phyloP scores from a whole-genome alignment of 2,888 invertebrate genomes.

The Aspidiotus destructor region DNA sequence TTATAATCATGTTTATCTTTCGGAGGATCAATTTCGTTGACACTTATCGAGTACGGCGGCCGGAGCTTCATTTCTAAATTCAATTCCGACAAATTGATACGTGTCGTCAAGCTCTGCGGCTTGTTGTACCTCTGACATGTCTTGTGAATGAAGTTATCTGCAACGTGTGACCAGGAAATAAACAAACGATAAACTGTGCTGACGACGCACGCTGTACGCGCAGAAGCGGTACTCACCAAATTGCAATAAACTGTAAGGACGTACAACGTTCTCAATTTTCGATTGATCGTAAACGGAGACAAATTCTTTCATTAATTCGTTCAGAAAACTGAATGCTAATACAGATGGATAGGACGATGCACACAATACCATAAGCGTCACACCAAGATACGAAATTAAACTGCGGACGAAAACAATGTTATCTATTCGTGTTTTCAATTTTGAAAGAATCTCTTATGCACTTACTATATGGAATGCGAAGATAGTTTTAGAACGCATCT shows the following conservation, averaged over 20 bases:
- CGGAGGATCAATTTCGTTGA: slow-evolving; percentile 27
- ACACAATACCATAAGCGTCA: slow-evolving; percentile 43
- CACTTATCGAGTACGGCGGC: slow-evolving; percentile 37
- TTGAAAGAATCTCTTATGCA: slow-evolving; percentile 18
- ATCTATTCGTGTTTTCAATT: not conserved
- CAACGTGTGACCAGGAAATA: slow-evolving; percentile 15
- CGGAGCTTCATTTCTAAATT: slow-evolving; percentile 39
- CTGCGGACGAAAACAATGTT: slow-evolving; percentile 40
- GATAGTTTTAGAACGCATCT: slow-evolving; percentile 42
- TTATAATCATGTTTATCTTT: slow-evolving; percentile 19
- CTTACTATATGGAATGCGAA: slow-evolving; percentile 43
- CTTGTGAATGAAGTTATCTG: slow-evolving; percentile 40
- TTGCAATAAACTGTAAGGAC: slow-evolving; percentile 45
- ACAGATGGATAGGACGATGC: slow-evolving; percentile 43
- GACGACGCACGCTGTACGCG: too few species aligned
- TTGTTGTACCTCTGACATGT: slow-evolving; percentile 40
- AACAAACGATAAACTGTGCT: not conserved
- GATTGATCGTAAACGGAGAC: slow-evolving; percentile 41
- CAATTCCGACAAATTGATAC: slow-evolving; percentile 40
- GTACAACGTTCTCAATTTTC: slow-evolving; percentile 40
- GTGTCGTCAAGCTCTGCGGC: slow-evolving; percentile 40
- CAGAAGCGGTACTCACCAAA: slow-evolving; percentile 41
- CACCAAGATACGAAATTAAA: slow-evolving; percentile 40
- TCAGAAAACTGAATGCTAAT: slow-evolving; percentile 44
- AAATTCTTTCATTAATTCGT: slow-evolving; percentile 44